These are phyloP conservation scores for Drosophila mercatorum DNA, from an alignment of 2,888 invertebrate genomes.

Conservation along the genomic window DNA sequence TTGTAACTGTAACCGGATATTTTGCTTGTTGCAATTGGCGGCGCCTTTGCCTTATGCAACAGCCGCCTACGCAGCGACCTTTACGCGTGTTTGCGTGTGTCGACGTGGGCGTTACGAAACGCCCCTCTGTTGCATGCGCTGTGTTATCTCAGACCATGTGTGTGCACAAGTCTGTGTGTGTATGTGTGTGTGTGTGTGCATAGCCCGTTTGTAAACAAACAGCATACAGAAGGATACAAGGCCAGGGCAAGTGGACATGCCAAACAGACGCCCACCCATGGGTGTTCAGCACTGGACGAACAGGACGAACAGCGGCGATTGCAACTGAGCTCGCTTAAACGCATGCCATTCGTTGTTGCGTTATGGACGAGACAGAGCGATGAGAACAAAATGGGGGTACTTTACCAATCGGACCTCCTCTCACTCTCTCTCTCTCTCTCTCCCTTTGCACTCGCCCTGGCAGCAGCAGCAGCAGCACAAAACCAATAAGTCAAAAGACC, in stretches of 20 bases:
- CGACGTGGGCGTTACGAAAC: background rate
- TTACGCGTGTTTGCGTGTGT: constrained; percentile 7
- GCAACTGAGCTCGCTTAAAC: constrained; percentile 59
- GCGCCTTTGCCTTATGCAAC: constrained; percentile 65
- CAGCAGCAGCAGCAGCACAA: constrained; percentile 46
- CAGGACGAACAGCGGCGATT: constrained; percentile 44
- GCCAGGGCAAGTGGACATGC: constrained; percentile 54
- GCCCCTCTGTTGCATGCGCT: constrained; percentile 21
- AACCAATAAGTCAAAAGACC: constrained; percentile 72
- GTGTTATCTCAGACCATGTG: constrained; percentile 54
- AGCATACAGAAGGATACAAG: constrained; percentile 51
- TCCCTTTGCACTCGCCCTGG: constrained; percentile 24
- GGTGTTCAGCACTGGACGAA: constrained; percentile 49
- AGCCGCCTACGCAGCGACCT: constrained; percentile 56
- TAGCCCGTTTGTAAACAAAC: constrained; percentile 56
- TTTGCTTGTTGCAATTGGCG: constrained; percentile 54
- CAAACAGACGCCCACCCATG: constrained; percentile 58
- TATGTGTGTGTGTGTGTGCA: constrained; percentile 25
- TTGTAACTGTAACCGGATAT: constrained; percentile 55
- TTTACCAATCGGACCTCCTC: background rate
- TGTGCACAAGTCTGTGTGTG: constrained; percentile 8
- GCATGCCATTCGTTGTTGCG: constrained; percentile 59
- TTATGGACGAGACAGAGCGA: constrained; percentile 37
- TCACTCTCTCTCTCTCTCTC: constrained; percentile 16
- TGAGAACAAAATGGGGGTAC: constrained; percentile 12